These are phyloP conservation scores for Notoglanidium macrostoma DNA, from an alignment of 2,797 vertebrate genomes.

Conservation along the genomic window DNA sequence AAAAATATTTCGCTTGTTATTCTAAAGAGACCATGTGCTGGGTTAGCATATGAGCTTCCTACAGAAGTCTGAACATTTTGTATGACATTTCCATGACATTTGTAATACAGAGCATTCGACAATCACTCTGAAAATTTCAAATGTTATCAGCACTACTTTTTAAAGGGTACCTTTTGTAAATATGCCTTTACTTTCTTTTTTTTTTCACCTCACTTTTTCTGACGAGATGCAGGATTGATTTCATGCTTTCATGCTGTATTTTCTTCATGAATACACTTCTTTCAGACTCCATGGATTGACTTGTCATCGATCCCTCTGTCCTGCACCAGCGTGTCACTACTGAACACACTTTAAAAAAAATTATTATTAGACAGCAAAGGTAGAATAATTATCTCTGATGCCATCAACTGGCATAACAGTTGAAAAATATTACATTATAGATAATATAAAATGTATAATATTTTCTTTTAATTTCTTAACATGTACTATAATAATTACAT, in stretches of 20 bases:
- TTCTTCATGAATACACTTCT: background rate
- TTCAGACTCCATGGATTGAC: background rate
- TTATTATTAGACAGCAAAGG: background rate
- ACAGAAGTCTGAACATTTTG: background rate
- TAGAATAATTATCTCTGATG: background rate
- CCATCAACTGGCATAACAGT: background rate
- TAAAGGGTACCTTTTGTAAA: background rate
- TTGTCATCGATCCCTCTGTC: background rate
- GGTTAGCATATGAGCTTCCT: background rate
- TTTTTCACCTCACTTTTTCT: background rate
- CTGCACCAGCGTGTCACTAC: background rate
- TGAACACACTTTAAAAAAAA: background rate
- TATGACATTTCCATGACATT: conserved; percentile 15
- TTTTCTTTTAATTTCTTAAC: background rate
- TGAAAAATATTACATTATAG: background rate
- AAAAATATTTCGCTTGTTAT: background rate
- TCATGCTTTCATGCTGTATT: too few species aligned
- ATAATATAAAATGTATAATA: background rate
- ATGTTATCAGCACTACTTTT: background rate
- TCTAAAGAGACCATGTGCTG: background rate
- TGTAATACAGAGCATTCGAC: background rate
- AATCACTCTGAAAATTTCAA: conserved; percentile 24
- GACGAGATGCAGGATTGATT: background rate
- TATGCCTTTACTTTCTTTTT: background rate
- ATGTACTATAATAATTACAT: background rate